Percentiles rank a stretch among this genome's conserved stretches.
phyloP scores from a whole-genome alignment of 92 coral and sea anemone genomes.

The Parazoanthus atlanticus region DNA sequence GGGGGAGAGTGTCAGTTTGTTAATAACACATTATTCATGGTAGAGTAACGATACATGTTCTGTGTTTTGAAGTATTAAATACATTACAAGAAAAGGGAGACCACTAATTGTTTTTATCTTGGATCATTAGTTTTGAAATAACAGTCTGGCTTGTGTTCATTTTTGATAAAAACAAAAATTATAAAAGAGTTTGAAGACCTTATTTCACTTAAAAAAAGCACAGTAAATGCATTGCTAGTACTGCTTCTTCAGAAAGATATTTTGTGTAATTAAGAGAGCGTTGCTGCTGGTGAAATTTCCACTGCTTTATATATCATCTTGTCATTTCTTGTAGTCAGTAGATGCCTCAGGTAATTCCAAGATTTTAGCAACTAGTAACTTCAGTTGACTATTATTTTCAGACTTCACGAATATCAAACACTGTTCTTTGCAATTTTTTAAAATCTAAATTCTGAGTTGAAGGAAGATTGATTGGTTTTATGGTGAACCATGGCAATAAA shows the following conservation, averaged over 20 bases:
- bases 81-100: not conserved
- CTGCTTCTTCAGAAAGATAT: not conserved
- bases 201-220: not conserved
- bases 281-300: not conserved
- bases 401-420: not conserved
- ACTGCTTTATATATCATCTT: not conserved
- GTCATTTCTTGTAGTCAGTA: not conserved
- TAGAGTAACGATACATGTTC: not conserved
- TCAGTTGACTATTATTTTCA: not conserved
- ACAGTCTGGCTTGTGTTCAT: not conserved
- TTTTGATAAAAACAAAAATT: not conserved
- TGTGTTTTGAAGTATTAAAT: not conserved
- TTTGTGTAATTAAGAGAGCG: not conserved
- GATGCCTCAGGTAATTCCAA: not conserved
- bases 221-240: not conserved
- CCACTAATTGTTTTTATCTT: not conserved
- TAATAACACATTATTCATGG: conserved; percentile 1
- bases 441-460: too few relatives aligned
- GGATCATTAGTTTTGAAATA: not conserved
- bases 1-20: conserved; percentile 12
- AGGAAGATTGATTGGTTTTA: too few relatives aligned
- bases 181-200: not conserved
- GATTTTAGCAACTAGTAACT: not conserved
- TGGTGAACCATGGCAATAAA: too few relatives aligned
- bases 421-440: not conserved